Evolutionary conservation across 2,888 invertebrate species (phyloP).

Genomic region (Camptogramma bilineatum): DNA sequence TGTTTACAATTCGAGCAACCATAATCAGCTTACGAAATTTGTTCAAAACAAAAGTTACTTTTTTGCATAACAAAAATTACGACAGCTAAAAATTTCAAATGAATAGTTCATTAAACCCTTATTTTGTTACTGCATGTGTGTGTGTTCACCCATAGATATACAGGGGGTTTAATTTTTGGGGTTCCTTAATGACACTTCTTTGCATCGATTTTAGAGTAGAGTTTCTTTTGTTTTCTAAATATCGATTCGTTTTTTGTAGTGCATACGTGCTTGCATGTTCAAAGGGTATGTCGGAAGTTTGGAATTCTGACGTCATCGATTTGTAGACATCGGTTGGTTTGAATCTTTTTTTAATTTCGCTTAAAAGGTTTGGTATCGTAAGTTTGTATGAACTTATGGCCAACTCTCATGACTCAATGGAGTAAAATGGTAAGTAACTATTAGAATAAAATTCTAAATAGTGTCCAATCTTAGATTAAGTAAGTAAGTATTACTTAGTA

Average conservation of each 20-base stretch:
- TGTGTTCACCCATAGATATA: slow-evolving; percentile 54
- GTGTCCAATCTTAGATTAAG: too few relatives aligned
- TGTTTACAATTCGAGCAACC: slow-evolving; percentile 16
- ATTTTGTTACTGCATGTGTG: slow-evolving; percentile 60
- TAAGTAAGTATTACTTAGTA: too few relatives aligned
- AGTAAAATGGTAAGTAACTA: too few relatives aligned
- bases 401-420: too few relatives aligned
- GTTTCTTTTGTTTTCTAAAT: slow-evolving; percentile 79
- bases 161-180: slow-evolving; percentile 82
- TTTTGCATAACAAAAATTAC: slow-evolving; percentile 10
- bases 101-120: slow-evolving; percentile 51
- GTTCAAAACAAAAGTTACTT: slow-evolving; percentile 6
- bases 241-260: slow-evolving; percentile 74
- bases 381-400: background rate
- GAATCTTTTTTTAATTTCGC: background rate
- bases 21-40: slow-evolving; percentile 22
- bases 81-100: slow-evolving; percentile 30
- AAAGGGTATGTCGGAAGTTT: slow-evolving; percentile 47
- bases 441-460: too few relatives aligned
- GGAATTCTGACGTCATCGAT: slow-evolving; percentile 50
- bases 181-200: slow-evolving; percentile 85
- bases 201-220: slow-evolving; percentile 83
- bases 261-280: slow-evolving; percentile 63
- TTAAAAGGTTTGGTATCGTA: background rate
- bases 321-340: slow-evolving; percentile 10